phyloP scores from a whole-genome alignment of 2,797 vertebrate species.

The Pantherophis vulpinus region DNA sequence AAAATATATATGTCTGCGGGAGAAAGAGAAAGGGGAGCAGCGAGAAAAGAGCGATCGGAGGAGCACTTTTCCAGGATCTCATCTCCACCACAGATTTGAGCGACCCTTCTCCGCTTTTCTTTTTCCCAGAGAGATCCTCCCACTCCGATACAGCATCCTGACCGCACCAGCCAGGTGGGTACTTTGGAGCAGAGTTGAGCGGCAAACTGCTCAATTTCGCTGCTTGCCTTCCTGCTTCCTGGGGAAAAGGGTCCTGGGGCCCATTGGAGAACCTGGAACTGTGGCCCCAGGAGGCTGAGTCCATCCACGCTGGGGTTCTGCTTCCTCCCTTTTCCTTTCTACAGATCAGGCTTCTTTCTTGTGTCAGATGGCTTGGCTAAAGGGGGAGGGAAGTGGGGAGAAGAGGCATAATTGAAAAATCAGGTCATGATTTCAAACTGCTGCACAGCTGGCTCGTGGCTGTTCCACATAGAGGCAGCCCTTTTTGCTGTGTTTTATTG shows the following conservation, averaged over 20 bases:
- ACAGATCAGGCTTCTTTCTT: not conserved
- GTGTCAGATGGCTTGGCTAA: constrained; percentile 11
- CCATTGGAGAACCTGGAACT: not conserved
- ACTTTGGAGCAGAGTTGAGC: not conserved
- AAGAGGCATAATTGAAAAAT: not conserved
- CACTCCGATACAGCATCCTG: not conserved
- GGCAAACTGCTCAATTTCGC: not conserved
- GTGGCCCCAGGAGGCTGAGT: not conserved
- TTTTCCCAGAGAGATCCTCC: rapidly evolving
- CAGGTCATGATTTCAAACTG: constrained; percentile 16
- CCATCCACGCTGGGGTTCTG: not conserved
- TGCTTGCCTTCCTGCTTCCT: not conserved
- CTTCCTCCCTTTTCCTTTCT: too few species aligned
- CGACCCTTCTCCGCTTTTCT: not conserved
- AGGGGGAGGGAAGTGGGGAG: not conserved
- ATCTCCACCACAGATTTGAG: not conserved
- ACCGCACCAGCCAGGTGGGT: not conserved
- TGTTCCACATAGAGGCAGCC: rapidly evolving
- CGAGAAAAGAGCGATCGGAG: not conserved
- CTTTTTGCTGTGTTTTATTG: not conserved
- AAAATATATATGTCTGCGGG: not conserved
- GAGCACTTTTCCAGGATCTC: not conserved
- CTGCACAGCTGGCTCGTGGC: constrained; percentile 23
- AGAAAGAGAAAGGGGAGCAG: not conserved
- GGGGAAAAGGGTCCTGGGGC: not conserved